phyloP scores from a whole-genome alignment of 2,113 vertebrate species.

The Calonectris borealis region DNA sequence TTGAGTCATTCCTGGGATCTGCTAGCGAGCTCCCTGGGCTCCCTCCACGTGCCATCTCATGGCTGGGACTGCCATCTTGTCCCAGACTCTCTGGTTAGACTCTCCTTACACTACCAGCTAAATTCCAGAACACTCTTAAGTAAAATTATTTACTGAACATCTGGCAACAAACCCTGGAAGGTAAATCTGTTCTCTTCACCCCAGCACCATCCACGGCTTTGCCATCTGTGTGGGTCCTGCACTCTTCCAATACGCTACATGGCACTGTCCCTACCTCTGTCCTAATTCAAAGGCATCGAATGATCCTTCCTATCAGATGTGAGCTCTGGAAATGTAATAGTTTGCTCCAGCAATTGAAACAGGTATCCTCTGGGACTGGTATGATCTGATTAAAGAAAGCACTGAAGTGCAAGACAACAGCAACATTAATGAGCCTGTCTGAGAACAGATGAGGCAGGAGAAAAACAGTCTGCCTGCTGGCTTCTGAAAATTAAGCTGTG shows the following conservation, averaged over 20 bases:
- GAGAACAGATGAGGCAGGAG: neutral
- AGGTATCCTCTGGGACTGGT: neutral
- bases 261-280: neutral
- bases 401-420: neutral
- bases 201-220: neutral
- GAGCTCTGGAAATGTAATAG: neutral
- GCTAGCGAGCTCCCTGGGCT: neutral
- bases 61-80: neutral
- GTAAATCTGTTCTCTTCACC: neutral
- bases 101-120: neutral
- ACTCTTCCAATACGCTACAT: fast-evolving
- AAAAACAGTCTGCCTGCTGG: neutral
- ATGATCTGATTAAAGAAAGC: neutral
- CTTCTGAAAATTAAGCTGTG: neutral
- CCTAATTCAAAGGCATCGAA: neutral
- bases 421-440: neutral
- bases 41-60: fast-evolving
- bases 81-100: too few relatives aligned
- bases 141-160: neutral
- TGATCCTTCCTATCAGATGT: neutral
- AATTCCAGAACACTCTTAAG: neutral
- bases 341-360: neutral
- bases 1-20: neutral
- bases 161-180: neutral
- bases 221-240: neutral